Conservation (phyloP, 1,140 invertebrate species). For the Papilio dardanus region DNA sequence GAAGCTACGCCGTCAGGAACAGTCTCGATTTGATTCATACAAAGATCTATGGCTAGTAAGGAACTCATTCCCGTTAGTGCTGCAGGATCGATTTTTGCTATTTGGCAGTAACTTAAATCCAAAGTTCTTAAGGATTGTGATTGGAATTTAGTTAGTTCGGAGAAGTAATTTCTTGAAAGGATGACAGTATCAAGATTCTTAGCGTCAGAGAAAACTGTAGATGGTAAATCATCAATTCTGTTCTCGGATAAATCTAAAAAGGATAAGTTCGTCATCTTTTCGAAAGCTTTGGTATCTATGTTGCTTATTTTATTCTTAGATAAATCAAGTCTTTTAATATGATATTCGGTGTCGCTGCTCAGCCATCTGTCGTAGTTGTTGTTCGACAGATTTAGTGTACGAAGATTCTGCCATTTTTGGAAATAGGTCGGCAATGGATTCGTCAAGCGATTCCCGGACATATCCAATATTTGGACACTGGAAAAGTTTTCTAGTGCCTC, state of each 20-base stretch:
- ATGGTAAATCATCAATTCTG: constrained; percentile 81
- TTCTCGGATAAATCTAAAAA: constrained; percentile 85
- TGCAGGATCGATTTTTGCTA: constrained; percentile 74
- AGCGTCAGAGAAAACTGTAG: constrained; percentile 78
- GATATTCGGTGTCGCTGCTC: constrained; percentile 65
- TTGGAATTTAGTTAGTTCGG: constrained; percentile 79
- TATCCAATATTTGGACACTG: constrained; percentile 79
- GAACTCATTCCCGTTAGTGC: constrained; percentile 80
- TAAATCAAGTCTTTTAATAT: constrained; percentile 75
- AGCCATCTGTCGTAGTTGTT: constrained; percentile 83
- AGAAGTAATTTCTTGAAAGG: constrained; percentile 86
- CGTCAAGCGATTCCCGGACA: constrained; percentile 82
- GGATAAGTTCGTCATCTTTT: constrained; percentile 52
- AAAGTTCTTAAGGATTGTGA: constrained; percentile 82
- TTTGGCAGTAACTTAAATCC: constrained; percentile 84
- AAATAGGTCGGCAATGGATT: constrained; percentile 69
- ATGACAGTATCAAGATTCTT: constrained; percentile 83
- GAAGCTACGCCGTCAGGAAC: constrained; percentile 82
- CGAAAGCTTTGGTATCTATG: constrained; percentile 66
- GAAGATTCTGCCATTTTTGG: constrained; percentile 69
- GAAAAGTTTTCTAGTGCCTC: constrained; percentile 74
- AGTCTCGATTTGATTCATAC: constrained; percentile 83
- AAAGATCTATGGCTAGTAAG: constrained; percentile 82
- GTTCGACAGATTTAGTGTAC: constrained; percentile 81
- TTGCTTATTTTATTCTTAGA: constrained; percentile 79